phyloP scores from a whole-genome alignment of 2,113 vertebrate genomes.

The Pluvianellus socialis region DNA sequence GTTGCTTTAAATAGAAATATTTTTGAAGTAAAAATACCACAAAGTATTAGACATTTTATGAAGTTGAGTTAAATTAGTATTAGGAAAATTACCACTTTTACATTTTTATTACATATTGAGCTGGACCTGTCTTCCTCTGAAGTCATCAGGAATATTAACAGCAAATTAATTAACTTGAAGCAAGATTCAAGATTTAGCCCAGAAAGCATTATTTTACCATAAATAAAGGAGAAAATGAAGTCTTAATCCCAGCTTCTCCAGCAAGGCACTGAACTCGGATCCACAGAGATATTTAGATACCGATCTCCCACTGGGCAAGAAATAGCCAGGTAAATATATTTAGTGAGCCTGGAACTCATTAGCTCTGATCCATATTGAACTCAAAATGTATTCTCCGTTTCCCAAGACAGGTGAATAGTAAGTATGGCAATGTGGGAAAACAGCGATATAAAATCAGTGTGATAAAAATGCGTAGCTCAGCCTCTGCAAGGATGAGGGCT shows the following conservation, averaged over 20 bases:
- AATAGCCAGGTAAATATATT: background rate
- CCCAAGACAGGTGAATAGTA: background rate
- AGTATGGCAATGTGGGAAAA: background rate
- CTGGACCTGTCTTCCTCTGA: conserved; percentile 28
- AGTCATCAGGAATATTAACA: conserved; percentile 20
- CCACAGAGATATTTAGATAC: background rate
- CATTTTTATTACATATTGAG: conserved; percentile 10
- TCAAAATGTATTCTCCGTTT: background rate
- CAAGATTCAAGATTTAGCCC: conserved; percentile 10
- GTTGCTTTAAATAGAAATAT: conserved; percentile 15
- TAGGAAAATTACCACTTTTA: conserved; percentile 11
- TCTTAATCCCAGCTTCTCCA: conserved; percentile 2
- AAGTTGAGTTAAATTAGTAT: background rate
- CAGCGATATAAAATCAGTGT: background rate
- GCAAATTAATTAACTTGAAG: conserved; percentile 40
- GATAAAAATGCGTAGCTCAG: background rate
- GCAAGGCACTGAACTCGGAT: background rate
- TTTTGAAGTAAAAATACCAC: conserved; percentile 31
- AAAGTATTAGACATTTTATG: background rate
- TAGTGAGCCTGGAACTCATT: background rate
- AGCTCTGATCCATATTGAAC: background rate
- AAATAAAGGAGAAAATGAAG: conserved; percentile 31
- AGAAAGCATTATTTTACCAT: background rate
- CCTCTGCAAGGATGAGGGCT: background rate
- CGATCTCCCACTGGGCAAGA: background rate